Percentiles rank a stretch among this genome's conserved stretches.
Conservation (phyloP, 37 sponge, comb jelly and placozoan species). For the Spongia lamella region DNA sequence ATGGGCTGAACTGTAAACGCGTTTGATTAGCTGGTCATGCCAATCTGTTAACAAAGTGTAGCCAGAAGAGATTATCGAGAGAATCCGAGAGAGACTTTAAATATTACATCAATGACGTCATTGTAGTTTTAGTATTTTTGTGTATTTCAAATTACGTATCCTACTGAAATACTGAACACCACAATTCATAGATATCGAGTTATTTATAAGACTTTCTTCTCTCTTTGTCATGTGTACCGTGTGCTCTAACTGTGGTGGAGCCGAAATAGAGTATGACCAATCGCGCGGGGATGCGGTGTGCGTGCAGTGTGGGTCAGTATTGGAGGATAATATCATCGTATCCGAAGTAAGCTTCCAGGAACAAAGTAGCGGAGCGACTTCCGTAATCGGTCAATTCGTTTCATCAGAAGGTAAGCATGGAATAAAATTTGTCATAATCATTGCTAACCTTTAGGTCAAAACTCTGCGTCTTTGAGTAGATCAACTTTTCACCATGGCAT, state of each 20-base stretch:
- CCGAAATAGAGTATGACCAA: constrained; percentile 90
- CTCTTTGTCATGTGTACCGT: constrained; percentile 69
- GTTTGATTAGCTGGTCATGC: too few relatives aligned
- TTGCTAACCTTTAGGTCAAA: constrained; percentile 21
- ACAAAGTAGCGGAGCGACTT: constrained; percentile 76
- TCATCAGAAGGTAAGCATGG: constrained; percentile 78
- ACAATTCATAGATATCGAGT: too few relatives aligned
- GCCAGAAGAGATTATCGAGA: too few relatives aligned
- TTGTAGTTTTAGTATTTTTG: too few relatives aligned
- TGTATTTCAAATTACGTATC: too few relatives aligned
- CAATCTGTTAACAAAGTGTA: too few relatives aligned
- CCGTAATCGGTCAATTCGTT: constrained; percentile 90
- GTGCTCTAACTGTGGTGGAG: constrained; percentile 87
- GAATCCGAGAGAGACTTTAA: too few relatives aligned
- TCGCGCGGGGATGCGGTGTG: constrained; percentile 95
- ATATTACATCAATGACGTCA: too few relatives aligned
- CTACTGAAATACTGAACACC: too few relatives aligned
- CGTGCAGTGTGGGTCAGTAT: constrained; percentile 93
- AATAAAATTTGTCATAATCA: background rate
- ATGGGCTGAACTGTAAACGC: too few relatives aligned
- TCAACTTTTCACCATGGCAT: constrained; percentile 68
- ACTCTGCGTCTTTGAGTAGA: constrained; percentile 45
- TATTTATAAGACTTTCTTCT: background rate
- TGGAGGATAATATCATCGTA: constrained; percentile 94
- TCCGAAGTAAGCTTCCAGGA: constrained; percentile 88